A percentile compares a stretch with the other conserved stretches of the same genome.
Evolutionary conservation across 2,113 vertebrate species (phyloP).

Genomic region (Acrocephalus arundinaceus): DNA sequence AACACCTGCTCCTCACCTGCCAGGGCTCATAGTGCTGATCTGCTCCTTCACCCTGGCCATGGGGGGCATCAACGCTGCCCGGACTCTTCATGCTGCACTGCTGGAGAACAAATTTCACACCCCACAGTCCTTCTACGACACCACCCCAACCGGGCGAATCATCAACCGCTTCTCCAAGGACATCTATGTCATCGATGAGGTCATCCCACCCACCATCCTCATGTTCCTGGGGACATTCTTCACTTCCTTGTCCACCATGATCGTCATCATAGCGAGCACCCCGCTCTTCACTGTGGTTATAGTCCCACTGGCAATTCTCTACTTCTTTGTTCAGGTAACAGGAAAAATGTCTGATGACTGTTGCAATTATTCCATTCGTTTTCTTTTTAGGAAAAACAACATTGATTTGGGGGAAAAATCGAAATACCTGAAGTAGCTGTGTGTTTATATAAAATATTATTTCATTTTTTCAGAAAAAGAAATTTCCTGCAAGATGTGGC

Average conservation of each 20-base stretch:
- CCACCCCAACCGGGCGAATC: constrained; percentile 90
- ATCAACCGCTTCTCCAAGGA: constrained; percentile 98
- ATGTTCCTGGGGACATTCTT: constrained; percentile 87
- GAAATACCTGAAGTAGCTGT: not conserved
- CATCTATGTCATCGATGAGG: constrained; percentile 89
- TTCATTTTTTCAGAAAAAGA: not conserved
- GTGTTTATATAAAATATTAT: not conserved
- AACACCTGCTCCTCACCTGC: not conserved
- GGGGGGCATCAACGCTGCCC: constrained; percentile 85
- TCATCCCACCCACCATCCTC: constrained; percentile 83
- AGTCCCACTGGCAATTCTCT: constrained; percentile 82
- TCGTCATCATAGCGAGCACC: constrained; percentile 87
- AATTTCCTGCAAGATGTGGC: not conserved
- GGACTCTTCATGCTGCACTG: constrained; percentile 80
- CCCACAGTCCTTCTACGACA: constrained; percentile 94
- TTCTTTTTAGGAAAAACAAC: not conserved
- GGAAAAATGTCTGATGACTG: not conserved
- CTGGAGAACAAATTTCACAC: constrained; percentile 90
- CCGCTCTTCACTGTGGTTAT: constrained; percentile 87
- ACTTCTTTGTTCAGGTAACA: constrained; percentile 89
- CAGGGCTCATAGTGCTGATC: constrained; percentile 87
- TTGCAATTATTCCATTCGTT: not conserved
- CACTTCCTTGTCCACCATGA: constrained; percentile 83
- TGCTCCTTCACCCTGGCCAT: constrained; percentile 85
- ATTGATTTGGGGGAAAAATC: not conserved